phyloP scores from a whole-genome alignment of 2,888 invertebrate genomes.

The Hirtodrosophila cameraria region DNA sequence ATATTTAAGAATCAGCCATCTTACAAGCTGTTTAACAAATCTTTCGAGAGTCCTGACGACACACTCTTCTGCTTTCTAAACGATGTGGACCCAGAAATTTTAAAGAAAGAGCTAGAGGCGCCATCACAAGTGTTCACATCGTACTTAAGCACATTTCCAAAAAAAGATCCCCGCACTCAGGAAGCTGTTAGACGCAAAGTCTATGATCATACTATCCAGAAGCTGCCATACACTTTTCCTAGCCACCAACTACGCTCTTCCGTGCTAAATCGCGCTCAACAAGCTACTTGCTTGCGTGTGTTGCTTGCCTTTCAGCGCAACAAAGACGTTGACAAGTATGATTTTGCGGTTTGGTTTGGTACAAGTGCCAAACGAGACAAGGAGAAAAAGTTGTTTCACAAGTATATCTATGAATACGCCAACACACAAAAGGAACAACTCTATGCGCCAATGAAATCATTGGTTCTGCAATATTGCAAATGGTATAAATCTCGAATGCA shows the following conservation, averaged over 20 bases:
- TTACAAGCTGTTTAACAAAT: constrained; percentile 72
- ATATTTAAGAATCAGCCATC: constrained; percentile 73
- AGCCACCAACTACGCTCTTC: constrained; percentile 50
- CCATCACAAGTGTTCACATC: constrained; percentile 20
- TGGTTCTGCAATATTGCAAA: constrained; percentile 60
- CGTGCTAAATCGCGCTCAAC: constrained; percentile 54
- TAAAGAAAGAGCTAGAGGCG: constrained; percentile 36
- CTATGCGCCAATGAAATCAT: constrained; percentile 55
- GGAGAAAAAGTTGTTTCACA: constrained; percentile 64
- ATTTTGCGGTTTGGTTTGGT: constrained; percentile 59
- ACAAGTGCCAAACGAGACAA: constrained; percentile 35
- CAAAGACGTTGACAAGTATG: constrained; percentile 38
- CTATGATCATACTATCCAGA: constrained; percentile 54
- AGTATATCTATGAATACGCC: constrained; percentile 60
- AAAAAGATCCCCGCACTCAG: constrained; percentile 75
- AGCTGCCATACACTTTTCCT: constrained; percentile 50
- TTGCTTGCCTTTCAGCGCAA: constrained; percentile 54
- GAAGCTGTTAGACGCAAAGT: constrained; percentile 24
- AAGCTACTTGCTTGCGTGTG: constrained; percentile 67
- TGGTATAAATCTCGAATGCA: constrained; percentile 54
- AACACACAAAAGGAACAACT: constrained; percentile 56
- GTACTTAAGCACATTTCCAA: too few species aligned
- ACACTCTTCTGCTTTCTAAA: constrained; percentile 65
- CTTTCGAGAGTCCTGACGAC: constrained; percentile 69
- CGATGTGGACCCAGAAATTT: constrained; percentile 66